Base-by-base conservation (phyloP, 2,888 invertebrate genomes). In the Scaptomyza caliginosa region DNA sequence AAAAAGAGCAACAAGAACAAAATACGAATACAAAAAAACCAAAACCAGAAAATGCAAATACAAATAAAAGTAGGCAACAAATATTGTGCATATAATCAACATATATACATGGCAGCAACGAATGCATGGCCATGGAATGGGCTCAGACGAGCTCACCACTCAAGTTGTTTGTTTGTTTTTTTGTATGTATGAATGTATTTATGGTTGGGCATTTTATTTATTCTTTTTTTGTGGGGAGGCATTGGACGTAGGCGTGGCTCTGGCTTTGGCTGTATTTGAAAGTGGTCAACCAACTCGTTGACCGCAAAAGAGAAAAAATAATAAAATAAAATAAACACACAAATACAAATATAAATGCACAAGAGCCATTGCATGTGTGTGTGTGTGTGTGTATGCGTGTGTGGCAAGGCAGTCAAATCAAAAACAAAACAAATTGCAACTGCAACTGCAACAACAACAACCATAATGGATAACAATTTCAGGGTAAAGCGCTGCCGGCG, bases 271-370 rank as follows among this genome's bases (percentile, higher is more conserved):
- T 72, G 75, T 77, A 84, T 84, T 84, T 84, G 86, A 82, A 87
- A 89, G 90, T 89, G 90, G 89, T 89, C 89, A 88, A 89, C 90
- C 90, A 88, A 89, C 89, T 89, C 82, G 81, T 77, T 85, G 77
- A 89, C 90, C 90, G 64, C 89, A 89, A 85, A 81, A 81, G 73
- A 77, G 88, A 80, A 79, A 81, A 69, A 80, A 79, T 73, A 80
- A 77, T 73, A 78, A 76, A 77, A 77, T 67, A 76, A 79, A 78
- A 77, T 74, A 83, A 75, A 67, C 69, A 72, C 64, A 72, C 57
- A 62, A 50, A 67, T 64, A 68, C 57, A 63, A 50, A 62, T 51
- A 48, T 48, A 76, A 74, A 74, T 68, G 66, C 52, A 59, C 43
- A 52, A 57, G 51, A 48, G 46, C 23, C 45, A 54, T 38, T 19